Percentiles rank a stretch among this genome's conserved stretches.
These are phyloP conservation scores for Synanceia verrucosa DNA, from an alignment of 2,797 vertebrate genomes.

Conservation along the genomic window DNA sequence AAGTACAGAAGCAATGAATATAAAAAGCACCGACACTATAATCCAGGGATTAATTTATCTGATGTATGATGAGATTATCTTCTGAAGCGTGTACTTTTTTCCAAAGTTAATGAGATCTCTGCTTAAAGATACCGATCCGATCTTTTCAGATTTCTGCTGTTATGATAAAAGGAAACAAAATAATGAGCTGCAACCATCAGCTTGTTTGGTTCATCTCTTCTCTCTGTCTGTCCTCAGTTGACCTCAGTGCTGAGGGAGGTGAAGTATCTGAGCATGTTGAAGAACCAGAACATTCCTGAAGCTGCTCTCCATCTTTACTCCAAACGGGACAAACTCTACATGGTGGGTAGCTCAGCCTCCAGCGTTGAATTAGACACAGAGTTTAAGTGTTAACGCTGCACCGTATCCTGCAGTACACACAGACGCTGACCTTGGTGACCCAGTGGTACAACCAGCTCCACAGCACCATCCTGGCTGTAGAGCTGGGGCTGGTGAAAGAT, in stretches of 20 bases:
- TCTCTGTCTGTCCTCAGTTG: constrained; percentile 64
- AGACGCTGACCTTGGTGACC: constrained; percentile 77
- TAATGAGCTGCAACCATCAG: not conserved
- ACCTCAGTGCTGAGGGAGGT: constrained; percentile 81
- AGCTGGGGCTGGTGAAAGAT: constrained; percentile 69
- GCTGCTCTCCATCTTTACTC: constrained; percentile 80
- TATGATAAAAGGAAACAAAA: constrained; percentile 3
- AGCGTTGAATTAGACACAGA: not conserved
- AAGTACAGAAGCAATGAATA: not conserved
- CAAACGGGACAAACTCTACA: constrained; percentile 77
- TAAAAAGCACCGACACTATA: not conserved
- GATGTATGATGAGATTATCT: not conserved
- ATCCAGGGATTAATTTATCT: not conserved
- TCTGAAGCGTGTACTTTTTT: not conserved
- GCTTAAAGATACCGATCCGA: not conserved
- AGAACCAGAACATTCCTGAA: constrained; percentile 76
- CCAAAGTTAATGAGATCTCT: not conserved
- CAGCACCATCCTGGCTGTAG: constrained; percentile 79
- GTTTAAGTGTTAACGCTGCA: not conserved
- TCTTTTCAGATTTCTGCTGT: not conserved
- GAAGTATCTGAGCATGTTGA: constrained; percentile 83
- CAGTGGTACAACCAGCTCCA: constrained; percentile 82
- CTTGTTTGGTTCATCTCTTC: not conserved
- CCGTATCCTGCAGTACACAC: constrained; percentile 65
- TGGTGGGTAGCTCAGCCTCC: constrained; percentile 65